phyloP scores from a whole-genome alignment of 1,140 invertebrate species.

The Brachionus angularis region DNA sequence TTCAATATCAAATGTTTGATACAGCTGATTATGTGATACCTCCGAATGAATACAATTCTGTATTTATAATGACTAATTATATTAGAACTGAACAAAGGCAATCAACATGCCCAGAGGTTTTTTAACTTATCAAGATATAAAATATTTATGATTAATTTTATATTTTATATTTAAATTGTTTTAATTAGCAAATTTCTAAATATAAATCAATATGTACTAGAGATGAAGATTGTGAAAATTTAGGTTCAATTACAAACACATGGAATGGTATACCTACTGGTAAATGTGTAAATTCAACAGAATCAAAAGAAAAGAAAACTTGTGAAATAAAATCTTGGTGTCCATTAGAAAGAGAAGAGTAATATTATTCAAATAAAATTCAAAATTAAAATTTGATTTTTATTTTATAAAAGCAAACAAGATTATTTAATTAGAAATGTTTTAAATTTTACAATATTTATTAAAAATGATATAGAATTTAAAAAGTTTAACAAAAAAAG shows the following conservation, averaged over 20 bases:
- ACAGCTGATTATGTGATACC: constrained; percentile 61
- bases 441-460: constrained; percentile 45
- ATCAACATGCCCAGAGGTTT: constrained; percentile 58
- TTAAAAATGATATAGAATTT: constrained; percentile 46
- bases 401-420: not conserved
- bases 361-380: not conserved
- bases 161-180: not conserved
- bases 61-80: constrained; percentile 63
- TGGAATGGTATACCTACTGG: constrained; percentile 42
- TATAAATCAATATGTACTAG: constrained; percentile 1
- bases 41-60: constrained; percentile 61
- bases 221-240: constrained; percentile 20
- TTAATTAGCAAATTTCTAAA: constrained; percentile 2
- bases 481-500: constrained; percentile 44
- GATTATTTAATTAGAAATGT: constrained; percentile 37
- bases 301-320: not conserved
- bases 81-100: constrained; percentile 60
- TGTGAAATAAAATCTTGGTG: not conserved
- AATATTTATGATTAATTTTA: not conserved
- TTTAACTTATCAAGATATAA: not conserved
- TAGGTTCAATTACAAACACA: constrained; percentile 18
- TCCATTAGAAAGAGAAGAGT: not conserved
- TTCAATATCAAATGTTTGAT: constrained; percentile 17
- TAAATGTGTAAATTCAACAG: constrained; percentile 5
- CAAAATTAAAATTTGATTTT: not conserved